Evolutionary conservation across 2,888 invertebrate genomes (phyloP).

Genomic region (Omphaloscelis lunosa): DNA sequence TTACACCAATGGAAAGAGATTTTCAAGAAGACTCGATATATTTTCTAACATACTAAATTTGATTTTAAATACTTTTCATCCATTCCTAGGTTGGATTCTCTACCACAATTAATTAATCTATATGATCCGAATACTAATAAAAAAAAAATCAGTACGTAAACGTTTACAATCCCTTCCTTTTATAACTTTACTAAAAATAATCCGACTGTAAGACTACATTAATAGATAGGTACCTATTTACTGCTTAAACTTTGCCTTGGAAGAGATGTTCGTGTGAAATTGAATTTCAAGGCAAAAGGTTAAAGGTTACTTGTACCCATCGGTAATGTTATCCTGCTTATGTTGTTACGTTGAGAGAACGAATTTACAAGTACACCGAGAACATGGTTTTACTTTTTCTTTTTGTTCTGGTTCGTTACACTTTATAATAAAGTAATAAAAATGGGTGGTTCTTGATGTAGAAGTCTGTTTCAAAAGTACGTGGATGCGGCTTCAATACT

Average conservation of each 20-base stretch:
- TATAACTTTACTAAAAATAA: not conserved
- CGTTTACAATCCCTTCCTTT: not conserved
- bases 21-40: too few relatives aligned
- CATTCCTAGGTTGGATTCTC: too few relatives aligned
- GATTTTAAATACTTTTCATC: too few relatives aligned
- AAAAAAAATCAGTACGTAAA: not conserved
- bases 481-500: not conserved
- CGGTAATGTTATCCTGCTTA: conserved; percentile 38
- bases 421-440: conserved; percentile 32
- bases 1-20: too few relatives aligned
- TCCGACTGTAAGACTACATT: not conserved
- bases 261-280: conserved; percentile 31
- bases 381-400: conserved; percentile 12
- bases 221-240: not conserved
- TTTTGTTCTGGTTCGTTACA: conserved; percentile 20
- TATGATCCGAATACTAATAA: not conserved
- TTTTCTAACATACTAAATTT: too few relatives aligned
- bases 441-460: not conserved
- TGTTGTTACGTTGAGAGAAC: conserved; percentile 25
- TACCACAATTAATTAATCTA: too few relatives aligned
- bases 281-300: conserved; percentile 51
- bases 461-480: not conserved
- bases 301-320: conserved; percentile 40
- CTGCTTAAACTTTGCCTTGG: not conserved
- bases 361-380: conserved; percentile 34